Conservation (phyloP, 2,797 vertebrate species). For the Toxotes lorentzi region DNA sequence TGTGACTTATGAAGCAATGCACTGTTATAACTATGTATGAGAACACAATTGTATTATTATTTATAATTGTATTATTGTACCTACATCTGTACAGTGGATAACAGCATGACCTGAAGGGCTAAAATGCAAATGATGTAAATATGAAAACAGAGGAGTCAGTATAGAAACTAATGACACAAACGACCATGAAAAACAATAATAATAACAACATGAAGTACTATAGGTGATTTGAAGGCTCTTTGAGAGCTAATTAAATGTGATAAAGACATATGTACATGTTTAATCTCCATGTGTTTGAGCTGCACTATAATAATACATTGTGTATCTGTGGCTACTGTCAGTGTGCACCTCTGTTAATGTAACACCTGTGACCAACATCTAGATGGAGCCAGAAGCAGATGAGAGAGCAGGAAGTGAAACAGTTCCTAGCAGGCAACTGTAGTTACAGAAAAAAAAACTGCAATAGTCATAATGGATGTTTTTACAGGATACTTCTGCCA, state of each 20-base stretch:
- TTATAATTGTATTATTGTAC: background rate
- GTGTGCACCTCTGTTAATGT: background rate
- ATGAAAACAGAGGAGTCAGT: background rate
- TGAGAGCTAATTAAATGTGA: slow-evolving; percentile 6
- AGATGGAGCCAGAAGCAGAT: slow-evolving; percentile 33
- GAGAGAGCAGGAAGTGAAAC: slow-evolving; percentile 66
- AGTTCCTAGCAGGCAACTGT: slow-evolving; percentile 1
- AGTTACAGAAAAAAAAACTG: background rate
- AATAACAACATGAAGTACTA: background rate
- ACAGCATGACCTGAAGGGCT: background rate
- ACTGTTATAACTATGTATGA: background rate
- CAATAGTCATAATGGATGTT: background rate
- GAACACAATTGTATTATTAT: background rate
- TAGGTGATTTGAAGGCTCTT: background rate
- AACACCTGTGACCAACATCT: slow-evolving; percentile 7
- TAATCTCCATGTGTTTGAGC: slow-evolving; percentile 1
- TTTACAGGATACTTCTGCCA: background rate
- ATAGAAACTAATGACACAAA: background rate
- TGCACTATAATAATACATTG: background rate
- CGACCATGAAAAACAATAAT: background rate
- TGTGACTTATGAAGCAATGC: background rate
- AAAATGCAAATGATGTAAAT: background rate
- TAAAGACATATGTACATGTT: background rate
- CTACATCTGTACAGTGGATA: background rate
- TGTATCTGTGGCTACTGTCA: background rate